Evolutionary conservation across 2,888 invertebrate species (phyloP), one percentile per base, ranked within the genome.

Genomic region (Ennomos quercinarius): DNA sequence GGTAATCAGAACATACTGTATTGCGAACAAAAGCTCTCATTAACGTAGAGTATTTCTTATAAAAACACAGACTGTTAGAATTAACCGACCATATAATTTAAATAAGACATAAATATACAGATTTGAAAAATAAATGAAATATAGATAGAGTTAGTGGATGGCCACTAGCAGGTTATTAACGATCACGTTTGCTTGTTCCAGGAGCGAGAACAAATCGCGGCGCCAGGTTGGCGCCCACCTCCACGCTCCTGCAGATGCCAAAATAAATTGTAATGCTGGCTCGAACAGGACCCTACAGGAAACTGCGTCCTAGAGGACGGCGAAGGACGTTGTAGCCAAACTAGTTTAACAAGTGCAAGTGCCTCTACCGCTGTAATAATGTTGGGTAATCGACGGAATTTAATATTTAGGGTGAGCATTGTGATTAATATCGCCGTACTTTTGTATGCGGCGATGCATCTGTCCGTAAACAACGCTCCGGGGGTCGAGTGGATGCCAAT

Each of bases 331-430:
- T 88, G 53, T 86, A 87, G 78, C 74, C 37, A 66, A 59, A 67
- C 68, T 83, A 84, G 81, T 84, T 84, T 67, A 70, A 64, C 82
- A 83, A 86, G 80, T 84, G 81, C 78, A 87, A 89, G 91, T 91
- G 89, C 88, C 89, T 90, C 83, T 81, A 76, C 66, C 70, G 67
- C 74, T 75, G 68, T 73, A 78, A 86, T 74, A 72, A 91, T 91
- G 90, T 77, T 91, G 85, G 85, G 81, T 67, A 91, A 88, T 72
- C 87, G 89, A 65, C 94, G 96, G 70, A 96, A 96, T 87, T 94
- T 95, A 93, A 91, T 95, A 86, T 94, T 96, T 82, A 94, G 95
- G 74, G 94, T 95, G 84, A 96, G 96, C 87, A 95, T 96, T 76
- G 93, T 96, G 62, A 94, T 96, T 71, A 96, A 96, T 81, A 93